Conservation (phyloP, 2,797 vertebrate species). For the Gallinago solitaria region DNA sequence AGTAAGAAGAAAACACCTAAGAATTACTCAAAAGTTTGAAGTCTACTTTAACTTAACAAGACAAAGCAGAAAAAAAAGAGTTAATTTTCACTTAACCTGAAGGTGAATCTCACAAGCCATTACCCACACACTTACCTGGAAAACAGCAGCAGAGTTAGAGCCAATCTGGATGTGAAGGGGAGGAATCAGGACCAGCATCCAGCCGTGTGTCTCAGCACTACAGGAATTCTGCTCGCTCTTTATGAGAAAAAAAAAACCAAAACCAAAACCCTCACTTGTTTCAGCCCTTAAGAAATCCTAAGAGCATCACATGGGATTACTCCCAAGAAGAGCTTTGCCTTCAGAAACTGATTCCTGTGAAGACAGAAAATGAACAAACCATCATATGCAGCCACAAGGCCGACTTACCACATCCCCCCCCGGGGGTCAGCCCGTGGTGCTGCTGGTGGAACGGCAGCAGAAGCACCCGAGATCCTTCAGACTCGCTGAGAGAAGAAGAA, state of each 20-base stretch:
- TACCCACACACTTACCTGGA: not conserved
- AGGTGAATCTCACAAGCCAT: not conserved
- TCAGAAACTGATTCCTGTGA: not conserved
- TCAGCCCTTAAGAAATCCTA: not conserved
- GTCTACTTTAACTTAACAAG: not conserved
- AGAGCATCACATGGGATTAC: rapidly evolving
- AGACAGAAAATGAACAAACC: not conserved
- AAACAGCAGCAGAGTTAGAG: not conserved
- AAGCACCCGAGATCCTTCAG: not conserved
- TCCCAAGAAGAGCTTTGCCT: not conserved
- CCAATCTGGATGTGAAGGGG: not conserved
- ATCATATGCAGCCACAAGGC: rapidly evolving
- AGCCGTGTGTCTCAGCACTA: not conserved
- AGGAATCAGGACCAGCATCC: not conserved
- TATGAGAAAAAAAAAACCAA: not conserved
- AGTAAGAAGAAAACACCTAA: not conserved
- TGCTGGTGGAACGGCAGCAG: not conserved
- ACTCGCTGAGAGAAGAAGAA: not conserved
- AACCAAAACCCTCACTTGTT: not conserved
- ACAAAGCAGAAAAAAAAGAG: not conserved
- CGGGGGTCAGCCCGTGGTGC: rapidly evolving
- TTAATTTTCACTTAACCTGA: not conserved
- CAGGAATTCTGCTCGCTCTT: not conserved
- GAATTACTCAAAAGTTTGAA: not conserved
- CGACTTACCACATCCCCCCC: not conserved